Percentiles rank a stretch among this genome's conserved stretches.
Evolutionary conservation across 2,113 vertebrate genomes (phyloP).

Genomic region (Lamprotornis superbus): DNA sequence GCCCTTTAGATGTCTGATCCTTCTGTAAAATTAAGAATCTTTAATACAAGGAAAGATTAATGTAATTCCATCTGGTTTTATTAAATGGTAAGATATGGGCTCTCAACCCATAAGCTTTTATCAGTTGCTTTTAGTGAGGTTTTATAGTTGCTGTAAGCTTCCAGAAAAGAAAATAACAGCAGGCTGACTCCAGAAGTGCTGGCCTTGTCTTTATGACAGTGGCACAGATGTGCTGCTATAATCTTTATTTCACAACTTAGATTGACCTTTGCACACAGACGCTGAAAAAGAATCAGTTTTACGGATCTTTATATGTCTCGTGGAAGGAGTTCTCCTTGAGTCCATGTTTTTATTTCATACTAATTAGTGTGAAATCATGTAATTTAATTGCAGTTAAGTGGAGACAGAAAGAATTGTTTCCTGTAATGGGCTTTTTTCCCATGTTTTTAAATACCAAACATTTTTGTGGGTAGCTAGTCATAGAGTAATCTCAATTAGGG

Average conservation of each 20-base stretch:
- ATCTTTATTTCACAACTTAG: background rate
- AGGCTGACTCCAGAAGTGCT: background rate
- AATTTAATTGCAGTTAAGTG: conserved; percentile 52
- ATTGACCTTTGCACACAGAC: conserved; percentile 15
- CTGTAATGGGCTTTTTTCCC: background rate
- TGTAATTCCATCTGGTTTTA: background rate
- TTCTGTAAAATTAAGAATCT: background rate
- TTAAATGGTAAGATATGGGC: background rate
- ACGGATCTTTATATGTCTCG: background rate
- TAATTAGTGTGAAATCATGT: conserved; percentile 45
- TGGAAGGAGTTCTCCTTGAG: background rate
- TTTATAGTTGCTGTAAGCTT: background rate
- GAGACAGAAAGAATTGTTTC: background rate
- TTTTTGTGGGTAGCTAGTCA: background rate
- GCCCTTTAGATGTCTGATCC: background rate
- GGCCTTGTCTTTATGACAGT: background rate
- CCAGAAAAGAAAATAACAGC: background rate
- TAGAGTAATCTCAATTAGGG: background rate
- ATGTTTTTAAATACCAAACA: background rate
- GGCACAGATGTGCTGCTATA: background rate
- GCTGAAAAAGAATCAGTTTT: background rate
- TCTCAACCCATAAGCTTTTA: background rate
- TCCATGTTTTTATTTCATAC: conserved; percentile 45
- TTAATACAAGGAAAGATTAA: background rate
- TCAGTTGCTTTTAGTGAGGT: conserved; percentile 9